These are phyloP conservation scores for Nasonia giraulti DNA, from an alignment of 1,140 invertebrate species.

Conservation along the genomic window DNA sequence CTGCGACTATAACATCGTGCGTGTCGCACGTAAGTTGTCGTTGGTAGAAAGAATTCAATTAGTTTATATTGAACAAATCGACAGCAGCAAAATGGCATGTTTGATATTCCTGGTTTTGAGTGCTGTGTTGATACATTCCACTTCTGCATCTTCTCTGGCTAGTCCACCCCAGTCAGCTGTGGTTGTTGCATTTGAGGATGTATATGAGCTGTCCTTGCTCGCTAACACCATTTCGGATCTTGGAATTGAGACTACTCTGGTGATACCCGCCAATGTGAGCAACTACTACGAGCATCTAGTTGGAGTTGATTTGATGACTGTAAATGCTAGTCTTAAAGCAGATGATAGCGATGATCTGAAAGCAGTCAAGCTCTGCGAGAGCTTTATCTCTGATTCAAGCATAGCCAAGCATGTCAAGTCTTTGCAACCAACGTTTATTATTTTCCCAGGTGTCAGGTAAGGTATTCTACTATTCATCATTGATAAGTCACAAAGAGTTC, in stretches of 20 bases:
- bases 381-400: conserved; percentile 59
- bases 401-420: conserved; percentile 57
- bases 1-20: neutral
- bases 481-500: conserved; percentile 14
- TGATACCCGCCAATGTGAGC: conserved; percentile 56
- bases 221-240: conserved; percentile 69
- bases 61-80: neutral
- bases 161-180: conserved; percentile 65
- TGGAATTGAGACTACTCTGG: conserved; percentile 64
- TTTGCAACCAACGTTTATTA: conserved; percentile 65
- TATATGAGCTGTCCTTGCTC: conserved; percentile 68
- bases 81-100: conserved; percentile 13
- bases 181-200: conserved; percentile 68
- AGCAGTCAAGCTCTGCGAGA: conserved; percentile 64
- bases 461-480: conserved; percentile 2
- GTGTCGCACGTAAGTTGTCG: no score
- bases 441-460: conserved; percentile 70
- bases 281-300: conserved; percentile 66
- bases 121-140: conserved; percentile 12
- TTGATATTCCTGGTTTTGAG: conserved; percentile 7
- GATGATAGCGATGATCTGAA: conserved; percentile 47
- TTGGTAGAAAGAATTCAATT: neutral
- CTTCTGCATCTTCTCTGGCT: conserved; percentile 56
- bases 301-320: conserved; percentile 63
- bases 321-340: conserved; percentile 55